These are phyloP conservation scores for Arizona elegans DNA, from an alignment of 2,113 vertebrate genomes.

Conservation along the genomic window DNA sequence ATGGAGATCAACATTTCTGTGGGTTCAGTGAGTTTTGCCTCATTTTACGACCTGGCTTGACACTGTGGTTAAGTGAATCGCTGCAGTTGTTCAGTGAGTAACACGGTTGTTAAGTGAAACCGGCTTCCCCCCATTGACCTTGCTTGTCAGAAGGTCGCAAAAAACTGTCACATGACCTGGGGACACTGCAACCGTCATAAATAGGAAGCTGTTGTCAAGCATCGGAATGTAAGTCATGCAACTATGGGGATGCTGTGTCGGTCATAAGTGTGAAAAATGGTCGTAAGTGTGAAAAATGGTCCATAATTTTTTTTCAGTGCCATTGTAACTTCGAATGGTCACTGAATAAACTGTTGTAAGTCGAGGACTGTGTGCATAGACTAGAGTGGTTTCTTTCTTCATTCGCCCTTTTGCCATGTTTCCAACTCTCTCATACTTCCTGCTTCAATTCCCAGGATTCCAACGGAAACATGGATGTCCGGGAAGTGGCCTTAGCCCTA, in stretches of 20 bases:
- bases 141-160: background rate
- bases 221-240: background rate
- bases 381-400: background rate
- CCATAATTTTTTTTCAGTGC: background rate
- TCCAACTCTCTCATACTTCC: background rate
- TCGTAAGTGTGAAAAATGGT: background rate
- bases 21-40: background rate
- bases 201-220: background rate
- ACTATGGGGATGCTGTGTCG: background rate
- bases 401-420: background rate
- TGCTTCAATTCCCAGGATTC: constrained; percentile 38
- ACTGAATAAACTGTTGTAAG: background rate
- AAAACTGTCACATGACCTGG: background rate
- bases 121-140: background rate
- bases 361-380: background rate
- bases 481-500: constrained; percentile 57
- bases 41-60: background rate
- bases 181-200: background rate
- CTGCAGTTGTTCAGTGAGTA: background rate
- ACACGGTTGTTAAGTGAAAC: background rate
- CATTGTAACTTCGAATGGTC: background rate
- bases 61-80: background rate
- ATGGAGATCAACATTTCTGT: background rate
- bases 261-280: background rate
- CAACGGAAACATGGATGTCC: constrained; percentile 54